Percentiles rank a stretch among this genome's conserved stretches.
Evolutionary conservation across 2,113 vertebrate species (phyloP).

Genomic region (Taxidea taxus): DNA sequence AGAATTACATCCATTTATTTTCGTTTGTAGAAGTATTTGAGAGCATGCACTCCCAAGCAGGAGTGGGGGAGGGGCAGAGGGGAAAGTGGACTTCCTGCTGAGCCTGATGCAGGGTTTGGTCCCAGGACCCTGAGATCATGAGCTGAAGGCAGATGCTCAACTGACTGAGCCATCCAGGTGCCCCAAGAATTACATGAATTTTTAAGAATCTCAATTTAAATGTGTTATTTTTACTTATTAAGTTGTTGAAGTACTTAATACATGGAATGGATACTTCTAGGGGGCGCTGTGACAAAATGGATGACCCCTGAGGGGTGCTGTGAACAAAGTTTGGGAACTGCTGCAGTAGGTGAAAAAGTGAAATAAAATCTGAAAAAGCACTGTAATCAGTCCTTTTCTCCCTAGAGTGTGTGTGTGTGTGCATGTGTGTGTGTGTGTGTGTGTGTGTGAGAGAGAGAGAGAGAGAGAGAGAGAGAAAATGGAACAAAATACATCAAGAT

Average conservation of each 20-base stretch:
- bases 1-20: not conserved
- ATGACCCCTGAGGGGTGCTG: not conserved
- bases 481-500: not conserved
- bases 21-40: not conserved
- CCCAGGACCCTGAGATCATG: not conserved
- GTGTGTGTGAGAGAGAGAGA: too few relatives aligned
- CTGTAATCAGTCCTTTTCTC: not conserved
- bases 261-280: not conserved
- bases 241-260: not conserved
- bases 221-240: not conserved
- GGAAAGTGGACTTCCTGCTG: not conserved
- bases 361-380: not conserved
- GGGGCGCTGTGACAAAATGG: not conserved
- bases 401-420: not conserved
- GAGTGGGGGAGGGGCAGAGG: not conserved
- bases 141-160: not conserved
- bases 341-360: not conserved
- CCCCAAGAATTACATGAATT: not conserved
- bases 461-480: not conserved
- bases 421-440: not conserved
- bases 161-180: not conserved
- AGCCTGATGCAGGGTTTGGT: not conserved
- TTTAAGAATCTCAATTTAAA: not conserved
- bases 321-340: not conserved
- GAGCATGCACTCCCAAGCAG: rapidly evolving